Evolutionary conservation across 2,888 invertebrate genomes (phyloP), one percentile per base, ranked within the genome.

Genomic region (Hipparchia sbordonii): DNA sequence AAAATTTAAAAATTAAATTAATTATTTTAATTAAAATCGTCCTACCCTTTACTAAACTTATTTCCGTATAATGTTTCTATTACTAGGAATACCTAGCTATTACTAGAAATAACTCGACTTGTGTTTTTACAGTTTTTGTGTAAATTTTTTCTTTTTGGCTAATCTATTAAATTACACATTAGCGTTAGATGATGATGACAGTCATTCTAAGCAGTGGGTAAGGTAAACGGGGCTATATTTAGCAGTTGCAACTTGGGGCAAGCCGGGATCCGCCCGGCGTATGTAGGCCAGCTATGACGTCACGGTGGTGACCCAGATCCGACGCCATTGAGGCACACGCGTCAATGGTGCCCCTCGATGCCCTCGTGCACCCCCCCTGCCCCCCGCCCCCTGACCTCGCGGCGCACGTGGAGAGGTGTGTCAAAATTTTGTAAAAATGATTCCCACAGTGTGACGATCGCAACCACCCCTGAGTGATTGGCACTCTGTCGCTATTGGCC

Each of bases 231-330:
- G 23, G 13, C 89, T 89, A 90, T 86, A 85, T 85, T 85, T 90
- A 89, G 87, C 86, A 81, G 86, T 81, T 84, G 87, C 87, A 89
- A 86, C 83, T 80, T 77, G 82, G 82, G 82, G 81, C 82, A 83
- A 84, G 79, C 76, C 85, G 89, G 89, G 88, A 85, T 86, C 86
- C 89, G 89, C 87, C 89, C 88, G 88, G 81, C 82, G 89, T 87
- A 93, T 91, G 91, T 93, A 92, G 93, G 93, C 83, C 91, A 90
- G 66, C 80, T 60, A 85, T 93, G 93, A 93, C 93, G 93, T 93
- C 93, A 92, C 85, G 75, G 82, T 85, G 88, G 82, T 90, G 93
- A 92, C 93, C 93, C 84, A 93, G 81, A 87, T 92, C 84, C 80
- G 80, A 76, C 85, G 92, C 92, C 93, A 93, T 93, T 93, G 92